These are phyloP conservation scores for Mylabris phalerata DNA, from an alignment of 1,140 invertebrate species.

Conservation along the genomic window DNA sequence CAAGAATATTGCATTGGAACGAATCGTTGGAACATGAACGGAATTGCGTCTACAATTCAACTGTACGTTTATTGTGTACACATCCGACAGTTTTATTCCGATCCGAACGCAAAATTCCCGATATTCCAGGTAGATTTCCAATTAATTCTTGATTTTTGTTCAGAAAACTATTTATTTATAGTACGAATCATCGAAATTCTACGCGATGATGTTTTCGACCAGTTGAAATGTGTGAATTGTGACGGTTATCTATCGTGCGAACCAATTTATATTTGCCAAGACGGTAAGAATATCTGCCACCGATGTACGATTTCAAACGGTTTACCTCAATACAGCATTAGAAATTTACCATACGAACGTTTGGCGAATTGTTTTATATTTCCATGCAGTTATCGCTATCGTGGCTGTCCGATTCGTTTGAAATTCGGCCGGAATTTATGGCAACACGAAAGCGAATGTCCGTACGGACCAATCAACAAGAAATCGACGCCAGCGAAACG, in stretches of 20 bases:
- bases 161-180: constrained; percentile 16
- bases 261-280: constrained; percentile 28
- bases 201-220: constrained; percentile 27
- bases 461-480: constrained; percentile 22
- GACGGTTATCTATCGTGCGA: constrained; percentile 29
- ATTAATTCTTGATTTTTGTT: neutral
- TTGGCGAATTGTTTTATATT: constrained; percentile 29
- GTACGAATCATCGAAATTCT: constrained; percentile 28
- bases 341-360: constrained; percentile 30
- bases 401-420: constrained; percentile 24
- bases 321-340: constrained; percentile 18
- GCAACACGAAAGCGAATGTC: constrained; percentile 33
- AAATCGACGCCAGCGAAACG: neutral
- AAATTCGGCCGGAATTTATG: constrained; percentile 28
- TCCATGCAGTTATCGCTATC: constrained; percentile 29
- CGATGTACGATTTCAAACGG: constrained; percentile 29
- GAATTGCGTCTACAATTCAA: constrained; percentile 27
- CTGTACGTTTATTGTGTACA: constrained; percentile 24
- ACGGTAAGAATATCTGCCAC: constrained; percentile 35
- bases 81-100: constrained; percentile 29
- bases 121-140: neutral
- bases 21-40: constrained; percentile 32
- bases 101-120: constrained; percentile 26
- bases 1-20: constrained; percentile 28
- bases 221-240: constrained; percentile 31